Percentiles rank a stretch among this genome's conserved stretches.
Evolutionary conservation across 2,113 vertebrate species (phyloP).

Genomic region (Alligator mississippiensis): DNA sequence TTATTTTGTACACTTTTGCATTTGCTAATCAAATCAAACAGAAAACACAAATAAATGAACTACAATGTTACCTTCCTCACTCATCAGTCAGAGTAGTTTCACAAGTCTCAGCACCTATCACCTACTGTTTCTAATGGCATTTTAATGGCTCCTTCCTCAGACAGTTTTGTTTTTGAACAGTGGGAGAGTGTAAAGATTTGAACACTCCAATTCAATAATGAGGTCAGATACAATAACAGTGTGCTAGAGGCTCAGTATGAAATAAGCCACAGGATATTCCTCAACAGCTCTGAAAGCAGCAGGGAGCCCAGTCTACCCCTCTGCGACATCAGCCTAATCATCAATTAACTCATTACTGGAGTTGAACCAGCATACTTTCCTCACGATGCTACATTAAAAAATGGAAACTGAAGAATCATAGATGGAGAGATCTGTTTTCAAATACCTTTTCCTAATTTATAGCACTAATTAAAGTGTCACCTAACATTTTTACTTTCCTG

Average conservation of each 20-base stretch:
- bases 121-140: constrained; percentile 40
- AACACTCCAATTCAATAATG: neutral
- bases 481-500: neutral
- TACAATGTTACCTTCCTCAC: neutral
- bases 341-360: constrained; percentile 20
- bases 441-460: neutral
- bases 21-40: neutral
- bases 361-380: neutral
- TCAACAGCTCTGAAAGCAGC: neutral
- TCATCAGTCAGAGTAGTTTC: neutral
- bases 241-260: constrained; percentile 10
- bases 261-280: neutral
- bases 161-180: constrained; percentile 32
- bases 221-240: constrained; percentile 1
- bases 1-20: neutral
- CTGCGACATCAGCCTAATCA: neutral
- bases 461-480: neutral
- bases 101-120: neutral
- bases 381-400: neutral
- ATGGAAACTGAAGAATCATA: neutral
- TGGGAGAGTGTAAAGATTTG: constrained; percentile 29
- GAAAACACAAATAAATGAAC: constrained; percentile 5
- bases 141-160: constrained; percentile 38
- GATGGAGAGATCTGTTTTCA: neutral
- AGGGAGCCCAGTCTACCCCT: neutral